Evolutionary conservation across 2,888 invertebrate species (phyloP), one percentile per base, ranked within the genome.

Genomic region (Cistogaster globosa): DNA sequence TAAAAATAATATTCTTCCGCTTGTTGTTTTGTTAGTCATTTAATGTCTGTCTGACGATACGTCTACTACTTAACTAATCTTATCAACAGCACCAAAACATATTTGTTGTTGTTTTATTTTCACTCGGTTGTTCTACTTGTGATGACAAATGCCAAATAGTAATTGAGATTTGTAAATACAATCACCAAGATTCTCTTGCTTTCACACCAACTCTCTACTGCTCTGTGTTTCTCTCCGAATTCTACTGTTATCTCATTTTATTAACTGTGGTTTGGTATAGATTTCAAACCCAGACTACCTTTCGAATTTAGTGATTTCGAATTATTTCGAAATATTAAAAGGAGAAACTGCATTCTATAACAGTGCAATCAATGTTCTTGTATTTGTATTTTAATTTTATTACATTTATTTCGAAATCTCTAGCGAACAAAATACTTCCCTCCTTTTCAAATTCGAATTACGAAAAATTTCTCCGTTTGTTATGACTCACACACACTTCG

Each of bases 41-140:
- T 78, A 60, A 14, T 60, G 57, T 22, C 26, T 48, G 58, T 18
- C 48, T 20, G 76, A 12, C 69, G 55, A 12, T 20, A 26, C 18
- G 80, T 67, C 74, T 32, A 65, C 74, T 75, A 79, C 82, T 79
- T 82, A 79, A 85, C 82, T 82, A 85, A 85, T 85, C 85, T 75
- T 82, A 85, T 85, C 85, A 85, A 78, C 78, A 85, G 71, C 63
- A 82, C 63, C 65, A 69, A 53, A 51, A 62, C 57, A 45, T 20
- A 65, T 71, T 82, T 71, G 57, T 71, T 74, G 51, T 71, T 63
- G n/a, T 11, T 53, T 53, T 53, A 6, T 67, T 71, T 71, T 63
- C 42, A 45, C 68, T 60, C 60, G 16, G 62, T 62, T 57, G 57
- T 48, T 68, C 76, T 72, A 80, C 76, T 84, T 84, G 71, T 71